Evolutionary conservation across 2,113 vertebrate species (phyloP), one percentile per base, ranked within the genome.

Genomic region (Sula dactylatra): DNA sequence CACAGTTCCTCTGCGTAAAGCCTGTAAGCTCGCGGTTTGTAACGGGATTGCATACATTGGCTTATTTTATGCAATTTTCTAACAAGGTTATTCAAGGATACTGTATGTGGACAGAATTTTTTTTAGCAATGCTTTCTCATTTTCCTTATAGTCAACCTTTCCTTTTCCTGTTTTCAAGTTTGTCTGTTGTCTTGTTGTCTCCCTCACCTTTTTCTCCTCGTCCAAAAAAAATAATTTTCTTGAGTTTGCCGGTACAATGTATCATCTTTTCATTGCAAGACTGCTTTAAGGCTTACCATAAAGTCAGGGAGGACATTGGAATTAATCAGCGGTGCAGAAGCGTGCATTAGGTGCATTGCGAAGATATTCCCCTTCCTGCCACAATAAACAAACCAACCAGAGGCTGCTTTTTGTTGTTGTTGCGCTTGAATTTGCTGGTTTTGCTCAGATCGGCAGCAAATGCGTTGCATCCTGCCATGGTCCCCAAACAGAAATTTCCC

Each of bases 21-120:
- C 90, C 94, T 32, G 67, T 85, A 90, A 95, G 81, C 96, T 55
- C 94, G 86, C 47, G 71, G 84, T 91, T 97, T 74, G 44, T 97
- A 98, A 98, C 44, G 10, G 96, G 96, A 98, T 98, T 98, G 98
- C 86, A 94, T 49, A 79, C 93, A 47, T 77, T 66, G 93, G 81
- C 21, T 96, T 94, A 69, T 86, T 94, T 94, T 64, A 86, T 71
- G 36, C 80, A 45, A 18, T 89, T 93, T 94, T 89, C 88, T 52
- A 86, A 93, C 91, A 97, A 97, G 97, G 97, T 98, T 97, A 94
- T 96, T 95, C 96, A 97, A 97, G 97, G 97, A 93, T 91, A 79
- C 71, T 69, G 8, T 76, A 42, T 27, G 62, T 42, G n/a, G 13
- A 10, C 49, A 49, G 47, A 10, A 16, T 73, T 92, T 26, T 79